Conservation (phyloP, 2,888 invertebrate species). For the Stenodera caucasica region DNA sequence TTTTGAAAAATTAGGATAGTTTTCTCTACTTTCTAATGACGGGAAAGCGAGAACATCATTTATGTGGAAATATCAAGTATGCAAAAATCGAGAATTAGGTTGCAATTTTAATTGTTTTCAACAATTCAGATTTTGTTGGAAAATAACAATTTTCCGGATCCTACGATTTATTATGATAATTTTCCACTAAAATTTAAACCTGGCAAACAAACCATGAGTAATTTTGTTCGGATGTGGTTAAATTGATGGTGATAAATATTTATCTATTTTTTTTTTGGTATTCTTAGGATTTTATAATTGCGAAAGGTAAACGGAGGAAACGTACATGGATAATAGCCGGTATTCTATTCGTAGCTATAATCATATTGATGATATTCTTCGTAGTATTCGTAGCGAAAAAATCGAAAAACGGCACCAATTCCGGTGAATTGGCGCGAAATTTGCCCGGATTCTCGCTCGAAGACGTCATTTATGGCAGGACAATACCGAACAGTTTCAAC, state of each 20-base stretch:
- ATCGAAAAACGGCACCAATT: constrained; percentile 28
- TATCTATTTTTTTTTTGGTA: too few species aligned
- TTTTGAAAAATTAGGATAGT: neutral
- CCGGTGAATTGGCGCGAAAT: constrained; percentile 30
- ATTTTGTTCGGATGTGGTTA: too few species aligned
- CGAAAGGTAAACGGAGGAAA: constrained; percentile 60
- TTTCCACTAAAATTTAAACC: too few species aligned
- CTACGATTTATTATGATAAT: too few species aligned
- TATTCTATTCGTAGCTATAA: constrained; percentile 59
- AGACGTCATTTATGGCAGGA: constrained; percentile 71
- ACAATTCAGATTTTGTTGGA: too few species aligned
- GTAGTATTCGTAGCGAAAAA: constrained; percentile 42
- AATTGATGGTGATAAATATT: too few species aligned
- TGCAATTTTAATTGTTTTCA: too few species aligned
- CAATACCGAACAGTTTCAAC: constrained; percentile 71
- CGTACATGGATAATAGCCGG: constrained; percentile 60
- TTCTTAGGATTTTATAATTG: constrained; percentile 69
- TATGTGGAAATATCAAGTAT: too few species aligned
- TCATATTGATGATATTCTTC: constrained; percentile 65
- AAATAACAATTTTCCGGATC: too few species aligned
- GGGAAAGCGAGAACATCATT: too few species aligned
- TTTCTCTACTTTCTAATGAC: constrained; percentile 6
- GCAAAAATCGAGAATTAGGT: too few species aligned
- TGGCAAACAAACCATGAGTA: too few species aligned
- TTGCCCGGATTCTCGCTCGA: constrained; percentile 62